Evolutionary conservation across 2,797 vertebrate species (phyloP).

Genomic region (Oceanodroma leucorhoa): DNA sequence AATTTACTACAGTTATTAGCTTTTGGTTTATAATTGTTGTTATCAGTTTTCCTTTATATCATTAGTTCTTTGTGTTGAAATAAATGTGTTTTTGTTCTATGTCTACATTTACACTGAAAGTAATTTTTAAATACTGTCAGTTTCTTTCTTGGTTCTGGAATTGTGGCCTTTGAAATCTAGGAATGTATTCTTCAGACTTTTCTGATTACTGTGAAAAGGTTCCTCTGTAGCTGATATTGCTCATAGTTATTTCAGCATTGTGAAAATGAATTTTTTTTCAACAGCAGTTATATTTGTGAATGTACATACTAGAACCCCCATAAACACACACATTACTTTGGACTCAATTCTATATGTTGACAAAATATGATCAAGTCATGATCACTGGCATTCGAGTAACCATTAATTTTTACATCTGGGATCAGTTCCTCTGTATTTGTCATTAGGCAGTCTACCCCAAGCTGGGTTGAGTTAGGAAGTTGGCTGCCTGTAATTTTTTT

Average conservation of each 20-base stretch:
- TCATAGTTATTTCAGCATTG: conserved; percentile 8
- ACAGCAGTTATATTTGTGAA: background rate
- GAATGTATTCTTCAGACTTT: background rate
- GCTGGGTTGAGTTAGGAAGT: conserved; percentile 35
- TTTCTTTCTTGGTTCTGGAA: background rate
- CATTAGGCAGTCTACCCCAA: conserved; percentile 22
- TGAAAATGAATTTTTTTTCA: background rate
- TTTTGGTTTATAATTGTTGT: conserved; percentile 42
- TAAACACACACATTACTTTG: background rate
- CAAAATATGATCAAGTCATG: background rate
- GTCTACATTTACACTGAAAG: conserved; percentile 25
- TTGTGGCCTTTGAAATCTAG: conserved; percentile 41
- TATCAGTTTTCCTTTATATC: conserved; percentile 47
- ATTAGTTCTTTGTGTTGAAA: conserved; percentile 49
- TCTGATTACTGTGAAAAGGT: background rate
- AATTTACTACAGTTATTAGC: conserved; percentile 11
- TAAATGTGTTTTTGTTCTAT: conserved; percentile 30
- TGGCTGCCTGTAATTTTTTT: conserved; percentile 47
- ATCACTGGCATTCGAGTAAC: background rate
- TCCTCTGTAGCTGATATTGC: conserved; percentile 34
- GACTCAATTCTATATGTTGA: background rate
- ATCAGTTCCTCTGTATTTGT: conserved; percentile 21
- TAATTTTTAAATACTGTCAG: conserved; percentile 8
- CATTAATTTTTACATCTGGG: conserved; percentile 43
- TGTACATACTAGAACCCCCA: background rate